Percentiles rank a stretch among this genome's conserved stretches.
Conservation (phyloP, 2,888 invertebrate species). For the Ophraella communa region DNA sequence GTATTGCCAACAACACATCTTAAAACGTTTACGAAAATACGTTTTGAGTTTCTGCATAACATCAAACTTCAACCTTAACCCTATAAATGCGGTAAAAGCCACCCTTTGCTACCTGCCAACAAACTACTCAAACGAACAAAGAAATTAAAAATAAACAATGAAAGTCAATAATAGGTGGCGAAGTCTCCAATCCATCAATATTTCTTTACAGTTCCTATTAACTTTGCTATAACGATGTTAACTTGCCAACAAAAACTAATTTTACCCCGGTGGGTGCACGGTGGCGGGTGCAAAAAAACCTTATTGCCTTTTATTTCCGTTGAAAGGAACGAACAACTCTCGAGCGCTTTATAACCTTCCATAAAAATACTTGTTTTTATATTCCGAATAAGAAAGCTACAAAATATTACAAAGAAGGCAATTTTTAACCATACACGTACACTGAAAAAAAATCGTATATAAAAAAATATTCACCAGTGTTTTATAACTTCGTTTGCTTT, state of each 20-base stretch:
- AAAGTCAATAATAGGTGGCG: slow-evolving; percentile 21
- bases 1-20: neutral
- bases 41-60: neutral
- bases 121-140: neutral
- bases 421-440: slow-evolving; percentile 18
- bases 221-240: slow-evolving; percentile 32
- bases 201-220: slow-evolving; percentile 30
- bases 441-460: neutral
- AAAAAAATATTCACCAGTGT: neutral
- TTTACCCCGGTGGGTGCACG: slow-evolving; percentile 8
- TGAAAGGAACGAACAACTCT: slow-evolving; percentile 23
- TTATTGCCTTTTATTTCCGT: slow-evolving; percentile 27
- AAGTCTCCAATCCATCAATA: slow-evolving; percentile 31
- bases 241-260: slow-evolving; percentile 30
- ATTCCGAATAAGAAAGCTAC: slow-evolving; percentile 24
- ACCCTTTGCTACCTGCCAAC: neutral
- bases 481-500: neutral
- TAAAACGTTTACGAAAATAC: neutral
- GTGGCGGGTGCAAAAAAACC: slow-evolving; percentile 18
- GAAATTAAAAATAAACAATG: slow-evolving; percentile 22
- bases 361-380: slow-evolving; percentile 26
- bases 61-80: neutral
- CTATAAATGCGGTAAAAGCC: neutral
- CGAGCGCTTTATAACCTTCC: slow-evolving; percentile 22
- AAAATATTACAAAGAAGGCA: slow-evolving; percentile 23